A percentile compares a stretch with the other conserved stretches of the same genome.
These are phyloP conservation scores for Sinocyclocheilus rhinocerous DNA, from an alignment of 2,113 vertebrate species.

Conservation along the genomic window DNA sequence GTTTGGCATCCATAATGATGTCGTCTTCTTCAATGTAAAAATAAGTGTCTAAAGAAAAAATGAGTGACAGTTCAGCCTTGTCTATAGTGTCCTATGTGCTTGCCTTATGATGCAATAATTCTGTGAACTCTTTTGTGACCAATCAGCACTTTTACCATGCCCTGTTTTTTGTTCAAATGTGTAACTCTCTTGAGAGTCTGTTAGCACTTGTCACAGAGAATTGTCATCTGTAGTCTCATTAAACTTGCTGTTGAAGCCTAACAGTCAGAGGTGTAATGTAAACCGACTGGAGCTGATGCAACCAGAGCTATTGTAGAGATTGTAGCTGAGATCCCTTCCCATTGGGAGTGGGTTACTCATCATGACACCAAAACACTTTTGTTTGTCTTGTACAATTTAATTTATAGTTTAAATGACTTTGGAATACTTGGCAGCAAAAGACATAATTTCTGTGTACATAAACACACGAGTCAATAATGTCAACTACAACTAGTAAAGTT, in stretches of 20 bases:
- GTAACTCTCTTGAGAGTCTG: not conserved
- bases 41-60: not conserved
- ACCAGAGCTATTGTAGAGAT: not conserved
- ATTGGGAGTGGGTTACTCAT: not conserved
- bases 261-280: constrained; percentile 10
- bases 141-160: constrained; percentile 6
- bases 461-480: not conserved
- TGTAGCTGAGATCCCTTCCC: not conserved
- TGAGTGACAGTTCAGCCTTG: not conserved
- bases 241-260: constrained; percentile 23
- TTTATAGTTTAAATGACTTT: not conserved
- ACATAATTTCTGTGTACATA: not conserved
- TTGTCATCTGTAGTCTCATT: constrained; percentile 3
- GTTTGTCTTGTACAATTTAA: not conserved
- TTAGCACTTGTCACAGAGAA: not conserved
- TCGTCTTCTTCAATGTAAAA: not conserved
- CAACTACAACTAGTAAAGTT: not conserved
- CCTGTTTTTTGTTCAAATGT: not conserved
- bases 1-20: not conserved
- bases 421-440: not conserved
- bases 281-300: constrained; percentile 20
- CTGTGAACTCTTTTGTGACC: constrained; percentile 5
- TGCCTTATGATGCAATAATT: not conserved
- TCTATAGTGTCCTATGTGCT: not conserved
- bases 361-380: not conserved